Conservation (phyloP, 30 jellyfish, hydroid and myxozoan species). For the Calvadosia cruxmelitensis region DNA sequence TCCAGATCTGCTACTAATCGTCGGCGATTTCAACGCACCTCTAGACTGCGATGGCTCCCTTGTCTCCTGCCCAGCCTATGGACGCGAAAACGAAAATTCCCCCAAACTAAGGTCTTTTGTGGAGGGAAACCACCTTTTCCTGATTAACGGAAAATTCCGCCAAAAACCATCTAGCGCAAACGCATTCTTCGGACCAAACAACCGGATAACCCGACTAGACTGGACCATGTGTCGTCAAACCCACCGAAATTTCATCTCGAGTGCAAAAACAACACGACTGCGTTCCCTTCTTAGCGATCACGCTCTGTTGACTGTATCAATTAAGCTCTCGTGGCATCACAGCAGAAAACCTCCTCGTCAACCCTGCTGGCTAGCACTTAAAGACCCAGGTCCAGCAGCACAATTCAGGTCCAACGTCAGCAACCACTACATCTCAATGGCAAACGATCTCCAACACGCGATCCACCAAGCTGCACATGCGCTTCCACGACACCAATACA, state of each 20-base stretch:
- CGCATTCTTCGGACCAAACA: not conserved
- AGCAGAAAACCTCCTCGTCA: not conserved
- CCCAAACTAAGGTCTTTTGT: not conserved
- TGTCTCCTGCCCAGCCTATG: not conserved
- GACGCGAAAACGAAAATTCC: not conserved
- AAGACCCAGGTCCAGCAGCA: too few relatives aligned
- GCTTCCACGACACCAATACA: not conserved
- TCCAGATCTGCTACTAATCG: not conserved
- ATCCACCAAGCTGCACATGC: not conserved
- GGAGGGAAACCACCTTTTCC: not conserved
- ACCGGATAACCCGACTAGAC: not conserved
- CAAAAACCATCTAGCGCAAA: not conserved
- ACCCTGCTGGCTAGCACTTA: not conserved
- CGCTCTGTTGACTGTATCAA: not conserved
- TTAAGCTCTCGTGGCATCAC: not conserved
- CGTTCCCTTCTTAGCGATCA: not conserved
- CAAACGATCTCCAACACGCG: not conserved
- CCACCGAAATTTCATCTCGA: not conserved
- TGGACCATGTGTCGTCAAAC: not conserved
- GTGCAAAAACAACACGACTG: not conserved
- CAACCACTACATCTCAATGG: too few relatives aligned
- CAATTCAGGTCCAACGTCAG: too few relatives aligned
- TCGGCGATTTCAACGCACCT: not conserved
- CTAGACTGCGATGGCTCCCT: not conserved
- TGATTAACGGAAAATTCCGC: not conserved